Base-by-base conservation (phyloP, 2,797 vertebrate genomes). In the Gadopsis marmoratus region DNA sequence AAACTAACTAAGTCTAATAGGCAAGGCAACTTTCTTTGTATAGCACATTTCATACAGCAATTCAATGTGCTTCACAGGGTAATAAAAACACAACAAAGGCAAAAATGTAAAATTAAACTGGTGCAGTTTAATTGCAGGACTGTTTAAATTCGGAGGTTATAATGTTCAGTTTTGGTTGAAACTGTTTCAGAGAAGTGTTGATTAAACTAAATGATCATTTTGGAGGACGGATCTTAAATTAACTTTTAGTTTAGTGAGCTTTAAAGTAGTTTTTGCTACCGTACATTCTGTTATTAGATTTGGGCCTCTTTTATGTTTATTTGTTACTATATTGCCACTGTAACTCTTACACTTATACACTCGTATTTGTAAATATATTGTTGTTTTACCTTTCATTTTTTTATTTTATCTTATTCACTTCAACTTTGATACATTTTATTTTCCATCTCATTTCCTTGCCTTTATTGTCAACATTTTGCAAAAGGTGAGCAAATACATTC, bases 401-500 rank as follows among this genome's bases (percentile, higher is more conserved):
- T 26, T 4, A 19, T 55, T 9, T 19, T 13, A 21, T 12, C 14
- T n/a, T 2, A 14, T 63, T 37, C 4, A 33, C 2, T 55, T n/a
- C 9, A 37, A 19, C 35, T 67, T 45, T 23, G 17, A 43, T 9
- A 51, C 19, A 33, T 62, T 41, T 14, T 6, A 54, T 47, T 65
- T 4, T 45, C 13, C 21, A 5, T 58, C 8, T 66, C 4, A 13
- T 58, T 72, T 62, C 10, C 6, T 47, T 19, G 1, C 26, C 51
- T 63, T 33, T 19, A 5, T 14, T 56, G 45, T 71, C 14, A 17
- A 33, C 41, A n/a, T 62, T 21, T 31, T 61, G 47, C 64, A 2
- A 9, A 43, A 68, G 54, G 48, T 69, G n/a, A 55, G 62, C 56
- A 69, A 13, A 74, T 73, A 39, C 47, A 72, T 76, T 54, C 33